Base-by-base conservation (phyloP, 2,113 vertebrate species). In the Clarias macrocephalus region DNA sequence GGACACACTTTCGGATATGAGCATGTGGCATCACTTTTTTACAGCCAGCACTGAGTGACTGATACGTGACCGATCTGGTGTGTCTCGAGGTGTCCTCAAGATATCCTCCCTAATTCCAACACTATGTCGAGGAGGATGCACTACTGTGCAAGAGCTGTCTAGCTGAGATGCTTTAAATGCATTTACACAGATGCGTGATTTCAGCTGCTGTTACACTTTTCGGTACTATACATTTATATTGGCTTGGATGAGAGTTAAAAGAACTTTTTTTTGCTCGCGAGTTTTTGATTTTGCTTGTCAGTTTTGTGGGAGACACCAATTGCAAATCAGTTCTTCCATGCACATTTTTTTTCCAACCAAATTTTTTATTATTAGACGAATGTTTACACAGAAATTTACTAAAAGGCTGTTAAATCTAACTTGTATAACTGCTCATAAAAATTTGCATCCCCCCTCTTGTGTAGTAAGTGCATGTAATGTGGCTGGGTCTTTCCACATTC, bases 381-480 rank as follows among this genome's bases (percentile, higher is more conserved):
- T 2, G 16, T 7, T 68, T 16, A 30, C 15, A 18, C 28, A 18
- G 13, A 30, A 68, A 13, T 68, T 68, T 5, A 73, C 33, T 6
- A 42, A 73, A 3, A 52, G 42, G n/a, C 7, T 13, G 42, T n/a
- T 54, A n/a, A 76, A 76, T 0, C 42, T 90, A 89, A 85, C 91
- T 94, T 95, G 92, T 87, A 88, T 88, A 92, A 87, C 90, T 93
- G 93, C 93, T 94, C 91, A 93, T 91, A 90, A 89, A 89, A 93
- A 94, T 93, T 93, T 93, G 90, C 92, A 92, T 92, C 91, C 80
- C 84, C 87, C 88, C 2, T 42, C 42, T 42, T 42, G 42, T 42
- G 5, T 42, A 48, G 7, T 8, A 7, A 48, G 48, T 8, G 48
- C 7, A 8, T 48, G 48, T 48, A 48, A 48, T 48, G 48, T 48